Evolutionary conservation across 2,888 invertebrate genomes (phyloP).

Genomic region (Nemotelus nigrinus): DNA sequence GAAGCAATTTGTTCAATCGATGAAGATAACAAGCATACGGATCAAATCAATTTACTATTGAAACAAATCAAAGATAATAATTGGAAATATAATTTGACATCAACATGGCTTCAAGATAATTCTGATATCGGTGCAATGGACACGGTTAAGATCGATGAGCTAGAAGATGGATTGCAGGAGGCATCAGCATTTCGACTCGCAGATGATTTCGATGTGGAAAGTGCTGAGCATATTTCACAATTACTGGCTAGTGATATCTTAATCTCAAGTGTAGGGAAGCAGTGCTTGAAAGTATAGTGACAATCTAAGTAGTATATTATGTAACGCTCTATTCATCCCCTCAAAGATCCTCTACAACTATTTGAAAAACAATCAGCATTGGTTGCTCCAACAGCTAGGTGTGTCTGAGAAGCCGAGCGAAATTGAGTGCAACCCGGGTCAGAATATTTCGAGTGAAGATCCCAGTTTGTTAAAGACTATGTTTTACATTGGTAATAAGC

Average conservation of each 20-base stretch:
- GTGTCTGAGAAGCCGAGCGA: slow-evolving; percentile 61
- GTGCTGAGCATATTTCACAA: slow-evolving; percentile 67
- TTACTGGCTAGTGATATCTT: slow-evolving; percentile 73
- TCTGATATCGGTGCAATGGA: slow-evolving; percentile 60
- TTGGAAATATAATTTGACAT: slow-evolving; percentile 15
- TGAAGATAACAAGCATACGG: slow-evolving; percentile 81
- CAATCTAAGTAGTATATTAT: neutral
- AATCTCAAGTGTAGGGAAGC: slow-evolving; percentile 70
- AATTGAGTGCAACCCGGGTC: slow-evolving; percentile 62
- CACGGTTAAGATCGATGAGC: slow-evolving; percentile 61
- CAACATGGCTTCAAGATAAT: slow-evolving; percentile 54
- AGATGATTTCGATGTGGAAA: slow-evolving; percentile 65
- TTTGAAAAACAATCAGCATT: slow-evolving; percentile 74
- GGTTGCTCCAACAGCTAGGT: slow-evolving; percentile 72
- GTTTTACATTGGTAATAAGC: slow-evolving; percentile 80
- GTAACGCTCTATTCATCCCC: too few relatives aligned
- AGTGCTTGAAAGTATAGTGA: slow-evolving; percentile 65
- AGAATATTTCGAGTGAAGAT: slow-evolving; percentile 60
- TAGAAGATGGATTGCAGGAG: slow-evolving; percentile 48
- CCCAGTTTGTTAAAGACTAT: slow-evolving; percentile 76
- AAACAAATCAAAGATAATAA: slow-evolving; percentile 67
- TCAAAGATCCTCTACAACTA: slow-evolving; percentile 76
- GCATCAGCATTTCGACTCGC: slow-evolving; percentile 57
- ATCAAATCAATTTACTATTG: slow-evolving; percentile 75
- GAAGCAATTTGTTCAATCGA: slow-evolving; percentile 83